phyloP scores from a whole-genome alignment of 2,797 vertebrate genomes.

The Bovichtus diacanthus region DNA sequence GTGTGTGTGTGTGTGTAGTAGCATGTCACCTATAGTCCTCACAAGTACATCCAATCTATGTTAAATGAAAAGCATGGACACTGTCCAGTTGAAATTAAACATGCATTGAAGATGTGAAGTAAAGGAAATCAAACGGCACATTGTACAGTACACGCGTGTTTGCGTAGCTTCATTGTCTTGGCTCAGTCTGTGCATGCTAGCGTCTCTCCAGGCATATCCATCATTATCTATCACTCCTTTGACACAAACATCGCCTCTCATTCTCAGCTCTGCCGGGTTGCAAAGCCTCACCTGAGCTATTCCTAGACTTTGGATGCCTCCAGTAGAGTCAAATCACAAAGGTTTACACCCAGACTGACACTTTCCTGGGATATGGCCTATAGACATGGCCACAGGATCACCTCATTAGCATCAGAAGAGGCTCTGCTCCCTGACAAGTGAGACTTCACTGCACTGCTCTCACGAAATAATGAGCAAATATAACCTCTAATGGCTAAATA shows the following conservation, averaged over 20 bases:
- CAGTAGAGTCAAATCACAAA: conserved; percentile 49
- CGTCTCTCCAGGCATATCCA: conserved; percentile 37
- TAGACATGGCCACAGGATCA: conserved; percentile 71
- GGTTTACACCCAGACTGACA: conserved; percentile 68
- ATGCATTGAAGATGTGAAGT: not conserved
- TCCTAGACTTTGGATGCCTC: conserved; percentile 59
- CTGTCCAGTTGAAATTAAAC: conserved; percentile 12
- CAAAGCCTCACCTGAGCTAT: conserved; percentile 65
- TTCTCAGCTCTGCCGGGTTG: conserved; percentile 34
- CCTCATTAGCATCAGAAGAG: conserved; percentile 80
- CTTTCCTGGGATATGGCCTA: conserved; percentile 62
- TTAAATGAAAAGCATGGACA: conserved; percentile 33
- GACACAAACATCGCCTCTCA: conserved; percentile 38
- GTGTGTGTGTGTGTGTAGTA: conserved; percentile 19
- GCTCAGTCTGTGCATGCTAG: not conserved
- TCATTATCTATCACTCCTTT: conserved; percentile 49
- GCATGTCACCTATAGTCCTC: conserved; percentile 9
- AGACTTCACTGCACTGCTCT: conserved; percentile 63
- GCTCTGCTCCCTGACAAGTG: conserved; percentile 73
- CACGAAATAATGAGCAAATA: conserved; percentile 80
- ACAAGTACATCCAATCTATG: conserved; percentile 34
- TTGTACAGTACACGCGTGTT: not conserved
- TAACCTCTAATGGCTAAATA: conserved; percentile 75
- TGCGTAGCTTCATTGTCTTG: not conserved
- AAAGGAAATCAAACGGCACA: not conserved